These are phyloP conservation scores for Cyphomyrus plagiostoma DNA, from an alignment of 2,113 vertebrate species.

Conservation along the genomic window DNA sequence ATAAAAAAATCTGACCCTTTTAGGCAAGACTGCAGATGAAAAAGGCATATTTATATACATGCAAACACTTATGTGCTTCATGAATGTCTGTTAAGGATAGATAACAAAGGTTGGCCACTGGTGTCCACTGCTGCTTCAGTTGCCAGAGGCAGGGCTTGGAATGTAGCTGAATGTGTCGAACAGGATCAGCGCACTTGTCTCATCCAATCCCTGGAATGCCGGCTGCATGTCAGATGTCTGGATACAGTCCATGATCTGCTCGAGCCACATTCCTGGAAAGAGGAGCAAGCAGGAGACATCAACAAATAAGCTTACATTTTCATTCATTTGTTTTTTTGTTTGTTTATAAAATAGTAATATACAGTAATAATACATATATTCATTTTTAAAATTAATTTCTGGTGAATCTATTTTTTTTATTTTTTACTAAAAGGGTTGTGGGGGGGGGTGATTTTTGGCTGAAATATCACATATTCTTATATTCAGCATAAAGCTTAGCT, in stretches of 20 bases:
- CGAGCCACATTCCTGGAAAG: neutral
- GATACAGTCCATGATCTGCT: neutral
- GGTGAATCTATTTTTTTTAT: neutral
- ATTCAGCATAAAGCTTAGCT: neutral
- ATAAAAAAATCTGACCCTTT: neutral
- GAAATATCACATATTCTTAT: neutral
- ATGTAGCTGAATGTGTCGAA: neutral
- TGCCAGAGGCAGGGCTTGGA: constrained; percentile 1
- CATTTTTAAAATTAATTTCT: neutral
- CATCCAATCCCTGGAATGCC: neutral
- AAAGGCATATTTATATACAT: neutral
- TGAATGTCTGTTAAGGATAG: neutral
- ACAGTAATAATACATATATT: neutral
- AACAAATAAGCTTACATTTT: neutral
- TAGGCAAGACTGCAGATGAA: neutral
- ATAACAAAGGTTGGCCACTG: neutral
- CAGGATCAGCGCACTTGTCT: neutral
- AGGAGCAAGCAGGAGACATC: neutral
- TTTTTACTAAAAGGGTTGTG: neutral
- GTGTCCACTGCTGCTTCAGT: neutral
- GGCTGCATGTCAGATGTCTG: neutral
- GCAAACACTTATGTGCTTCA: neutral
- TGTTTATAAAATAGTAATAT: neutral
- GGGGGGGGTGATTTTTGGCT: neutral
- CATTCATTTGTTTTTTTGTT: neutral